A percentile compares a stretch with the other conserved stretches of the same genome.
Conservation (phyloP, 2,797 vertebrate species). For the Syndactyla subalaris region DNA sequence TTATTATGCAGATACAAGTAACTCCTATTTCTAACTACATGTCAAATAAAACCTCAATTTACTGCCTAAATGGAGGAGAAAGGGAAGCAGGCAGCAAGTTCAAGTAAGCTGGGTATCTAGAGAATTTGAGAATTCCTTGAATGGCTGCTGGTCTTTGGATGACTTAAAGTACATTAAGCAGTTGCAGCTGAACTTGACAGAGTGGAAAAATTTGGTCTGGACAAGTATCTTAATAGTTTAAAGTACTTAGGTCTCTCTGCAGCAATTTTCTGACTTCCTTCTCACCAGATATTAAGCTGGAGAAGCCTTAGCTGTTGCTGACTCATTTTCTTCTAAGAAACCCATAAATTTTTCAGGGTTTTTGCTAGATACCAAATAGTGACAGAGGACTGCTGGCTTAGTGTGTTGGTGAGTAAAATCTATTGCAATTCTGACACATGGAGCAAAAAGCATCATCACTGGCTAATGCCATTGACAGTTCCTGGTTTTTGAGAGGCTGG, state of each 20-base stretch:
- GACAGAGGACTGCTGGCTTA: neutral
- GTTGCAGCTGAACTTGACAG: slow-evolving; percentile 10
- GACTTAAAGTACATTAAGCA: slow-evolving; percentile 8
- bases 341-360: slow-evolving; percentile 41
- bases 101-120: neutral
- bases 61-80: neutral
- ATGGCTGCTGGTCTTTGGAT: neutral
- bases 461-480: neutral
- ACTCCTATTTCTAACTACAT: neutral
- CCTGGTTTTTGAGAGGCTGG: neutral
- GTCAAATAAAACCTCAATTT: neutral
- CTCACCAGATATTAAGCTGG: neutral
- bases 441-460: neutral
- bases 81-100: neutral
- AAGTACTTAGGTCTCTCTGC: slow-evolving; percentile 30
- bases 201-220: slow-evolving; percentile 28
- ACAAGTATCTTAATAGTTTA: slow-evolving; percentile 25
- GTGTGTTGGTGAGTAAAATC: neutral
- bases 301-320: slow-evolving; percentile 4
- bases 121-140: neutral
- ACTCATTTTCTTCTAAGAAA: slow-evolving; percentile 47
- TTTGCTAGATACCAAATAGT: slow-evolving; percentile 3
- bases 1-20: neutral
- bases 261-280: slow-evolving; percentile 13
- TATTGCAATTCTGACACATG: neutral